Conservation (phyloP, 2,113 vertebrate species). For the Eolophus roseicapilla region DNA sequence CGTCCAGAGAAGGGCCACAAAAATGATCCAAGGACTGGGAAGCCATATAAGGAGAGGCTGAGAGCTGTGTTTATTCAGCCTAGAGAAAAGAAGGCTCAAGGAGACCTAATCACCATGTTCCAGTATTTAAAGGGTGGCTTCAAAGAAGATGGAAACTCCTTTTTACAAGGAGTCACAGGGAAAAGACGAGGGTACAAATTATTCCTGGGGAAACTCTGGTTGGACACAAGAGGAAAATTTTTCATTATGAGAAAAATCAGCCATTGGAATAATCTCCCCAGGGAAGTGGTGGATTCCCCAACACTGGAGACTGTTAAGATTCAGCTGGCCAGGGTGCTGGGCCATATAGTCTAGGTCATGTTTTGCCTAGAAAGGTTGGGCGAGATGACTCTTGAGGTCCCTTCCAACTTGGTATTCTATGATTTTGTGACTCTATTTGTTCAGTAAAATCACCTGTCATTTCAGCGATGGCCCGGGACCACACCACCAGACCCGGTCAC, state of each 20-base stretch:
- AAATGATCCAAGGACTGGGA: background rate
- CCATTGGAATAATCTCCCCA: background rate
- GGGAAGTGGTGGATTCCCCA: background rate
- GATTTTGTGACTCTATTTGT: background rate
- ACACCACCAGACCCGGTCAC: background rate
- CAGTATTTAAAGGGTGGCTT: background rate
- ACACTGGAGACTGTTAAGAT: background rate
- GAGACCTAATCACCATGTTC: background rate
- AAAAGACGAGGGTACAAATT: background rate
- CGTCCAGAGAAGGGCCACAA: background rate
- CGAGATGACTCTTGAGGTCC: background rate
- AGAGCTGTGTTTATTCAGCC: background rate
- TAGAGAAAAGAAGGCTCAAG: background rate
- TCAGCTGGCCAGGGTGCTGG: background rate
- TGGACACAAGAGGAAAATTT: background rate
- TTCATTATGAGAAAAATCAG: background rate
- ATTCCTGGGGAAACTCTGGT: background rate
- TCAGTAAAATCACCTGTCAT: background rate
- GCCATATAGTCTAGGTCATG: background rate
- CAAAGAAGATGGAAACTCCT: background rate
- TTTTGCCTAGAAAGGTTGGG: background rate
- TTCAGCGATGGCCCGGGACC: background rate
- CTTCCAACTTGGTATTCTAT: background rate
- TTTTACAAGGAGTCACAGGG: background rate
- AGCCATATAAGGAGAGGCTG: background rate